A percentile compares a stretch with the other conserved stretches of the same genome.
Conservation (phyloP, 2,797 vertebrate species). For the Eulemur rubriventer region DNA sequence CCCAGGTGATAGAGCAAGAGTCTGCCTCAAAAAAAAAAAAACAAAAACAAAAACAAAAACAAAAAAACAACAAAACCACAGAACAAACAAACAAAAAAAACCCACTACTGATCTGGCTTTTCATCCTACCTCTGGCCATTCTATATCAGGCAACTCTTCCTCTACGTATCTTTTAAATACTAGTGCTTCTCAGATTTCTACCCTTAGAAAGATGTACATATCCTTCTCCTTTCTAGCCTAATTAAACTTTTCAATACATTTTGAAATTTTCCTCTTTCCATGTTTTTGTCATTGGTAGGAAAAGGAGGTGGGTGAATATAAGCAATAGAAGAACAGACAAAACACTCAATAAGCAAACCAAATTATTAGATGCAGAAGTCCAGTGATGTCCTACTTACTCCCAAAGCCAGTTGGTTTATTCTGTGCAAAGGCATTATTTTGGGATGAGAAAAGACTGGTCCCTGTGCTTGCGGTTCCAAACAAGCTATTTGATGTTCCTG, state of each 20-base stretch:
- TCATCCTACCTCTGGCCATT: background rate
- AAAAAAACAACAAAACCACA: background rate
- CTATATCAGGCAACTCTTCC: background rate
- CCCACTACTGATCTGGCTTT: background rate
- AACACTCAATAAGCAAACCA: background rate
- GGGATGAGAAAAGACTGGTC: slow-evolving; percentile 94
- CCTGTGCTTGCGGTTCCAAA: slow-evolving; percentile 93
- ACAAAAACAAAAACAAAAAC: too few species aligned
- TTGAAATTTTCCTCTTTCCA: background rate
- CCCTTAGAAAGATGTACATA: background rate
- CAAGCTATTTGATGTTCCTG: slow-evolving; percentile 91
- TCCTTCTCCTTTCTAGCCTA: background rate
- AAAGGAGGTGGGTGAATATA: background rate
- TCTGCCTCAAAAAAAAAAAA: too few species aligned
- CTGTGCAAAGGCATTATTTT: slow-evolving; percentile 94
- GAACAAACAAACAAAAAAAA: background rate
- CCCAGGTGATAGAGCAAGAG: too few species aligned
- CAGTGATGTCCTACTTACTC: slow-evolving; percentile 89
- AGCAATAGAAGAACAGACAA: background rate
- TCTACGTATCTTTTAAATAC: background rate
- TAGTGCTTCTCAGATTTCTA: background rate
- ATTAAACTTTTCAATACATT: slow-evolving; percentile 41
- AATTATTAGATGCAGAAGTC: background rate
- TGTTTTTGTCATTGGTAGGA: background rate
- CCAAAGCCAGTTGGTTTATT: slow-evolving; percentile 94